Conservation (phyloP, 92 coral and sea anemone genomes). For the Epizoanthus scotinus region DNA sequence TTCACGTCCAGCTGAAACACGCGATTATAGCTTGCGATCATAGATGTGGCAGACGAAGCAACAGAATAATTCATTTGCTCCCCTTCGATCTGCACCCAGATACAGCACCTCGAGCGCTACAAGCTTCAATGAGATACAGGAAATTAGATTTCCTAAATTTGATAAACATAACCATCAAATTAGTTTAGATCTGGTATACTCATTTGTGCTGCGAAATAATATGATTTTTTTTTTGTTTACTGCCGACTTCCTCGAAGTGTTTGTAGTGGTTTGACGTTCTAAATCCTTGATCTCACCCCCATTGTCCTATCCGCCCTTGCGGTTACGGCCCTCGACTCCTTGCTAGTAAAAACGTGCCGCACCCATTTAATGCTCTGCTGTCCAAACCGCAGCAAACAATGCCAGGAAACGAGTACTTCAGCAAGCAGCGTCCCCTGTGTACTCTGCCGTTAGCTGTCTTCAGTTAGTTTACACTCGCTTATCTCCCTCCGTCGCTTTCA, state of each 20-base stretch:
- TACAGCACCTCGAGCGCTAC: slow-evolving; percentile 16
- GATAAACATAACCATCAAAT: slow-evolving; percentile 34
- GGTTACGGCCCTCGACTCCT: slow-evolving; percentile 12
- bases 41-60: not conserved
- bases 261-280: slow-evolving; percentile 4
- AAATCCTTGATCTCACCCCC: not conserved
- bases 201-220: slow-evolving; percentile 11
- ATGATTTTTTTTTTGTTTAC: not conserved
- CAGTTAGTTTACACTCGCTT: not conserved
- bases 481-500: not conserved
- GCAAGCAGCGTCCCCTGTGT: not conserved
- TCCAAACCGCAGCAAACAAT: slow-evolving; percentile 10
- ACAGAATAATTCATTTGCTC: slow-evolving; percentile 14
- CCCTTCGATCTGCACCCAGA: not conserved
- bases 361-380: slow-evolving; percentile 8
- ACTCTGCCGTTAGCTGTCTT: slow-evolving; percentile 20
- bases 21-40: not conserved
- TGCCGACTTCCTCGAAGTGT: slow-evolving; percentile 24
- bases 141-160: slow-evolving; percentile 35
- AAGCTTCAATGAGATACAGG: slow-evolving; percentile 18
- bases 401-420: slow-evolving; percentile 25
- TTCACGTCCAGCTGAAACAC: not conserved
- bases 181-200: not conserved
- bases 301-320: slow-evolving; percentile 21
- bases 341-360: slow-evolving; percentile 17